Evolutionary conservation across 2,888 invertebrate genomes (phyloP), one percentile per base, ranked within the genome.

Genomic region (Lypha dubia): DNA sequence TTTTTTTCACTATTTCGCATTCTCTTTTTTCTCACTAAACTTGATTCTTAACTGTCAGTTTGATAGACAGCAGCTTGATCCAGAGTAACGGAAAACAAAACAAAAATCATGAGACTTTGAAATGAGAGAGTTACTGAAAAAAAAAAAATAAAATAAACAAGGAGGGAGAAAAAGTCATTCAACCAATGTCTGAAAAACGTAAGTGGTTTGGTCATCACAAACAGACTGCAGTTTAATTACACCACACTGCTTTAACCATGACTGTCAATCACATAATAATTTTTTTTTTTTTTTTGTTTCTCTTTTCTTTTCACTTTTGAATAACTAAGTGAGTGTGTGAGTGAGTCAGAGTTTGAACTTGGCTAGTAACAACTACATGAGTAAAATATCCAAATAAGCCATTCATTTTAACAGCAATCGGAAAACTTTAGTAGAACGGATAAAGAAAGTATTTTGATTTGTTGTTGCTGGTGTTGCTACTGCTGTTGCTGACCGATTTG

Each of bases 41-140:
- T 83, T 83, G 83, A 83, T 67, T 71, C 46, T 65, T 51, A 65
- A 67, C 58, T 79, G 79, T 84, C 79, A 84, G 1, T 75, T 79
- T 84, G 83, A 84, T 65, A 71, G 83, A 84, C 83, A 79, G 83
- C 70, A 65, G 75, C 74, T 79, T 83, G 83, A 70, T 65, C 68
- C 75, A 71, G 58, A 71, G 65, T 65, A 38, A n/a, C 22, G 56
- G 17, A 28, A 32, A 20, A 46, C 8, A 20, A 35, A 24, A n/a
- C n/a, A n/a, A 44, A 49, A 51, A 28, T 28, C 22, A 68, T n/a
- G 46, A 62, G 63, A 38, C 35, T 28, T 17, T 67, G 44, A 24
- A 41, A 32, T 38, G 60, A 24, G 65, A 24, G 17, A 70, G 1
- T 11, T 15, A 17, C n/a, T n/a, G n/a, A n/a, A 53, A 28, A 28